A percentile compares a stretch with the other conserved stretches of the same genome.
These are phyloP conservation scores for Capitulum mitella DNA, from an alignment of 2,888 invertebrate genomes.

Conservation along the genomic window DNA sequence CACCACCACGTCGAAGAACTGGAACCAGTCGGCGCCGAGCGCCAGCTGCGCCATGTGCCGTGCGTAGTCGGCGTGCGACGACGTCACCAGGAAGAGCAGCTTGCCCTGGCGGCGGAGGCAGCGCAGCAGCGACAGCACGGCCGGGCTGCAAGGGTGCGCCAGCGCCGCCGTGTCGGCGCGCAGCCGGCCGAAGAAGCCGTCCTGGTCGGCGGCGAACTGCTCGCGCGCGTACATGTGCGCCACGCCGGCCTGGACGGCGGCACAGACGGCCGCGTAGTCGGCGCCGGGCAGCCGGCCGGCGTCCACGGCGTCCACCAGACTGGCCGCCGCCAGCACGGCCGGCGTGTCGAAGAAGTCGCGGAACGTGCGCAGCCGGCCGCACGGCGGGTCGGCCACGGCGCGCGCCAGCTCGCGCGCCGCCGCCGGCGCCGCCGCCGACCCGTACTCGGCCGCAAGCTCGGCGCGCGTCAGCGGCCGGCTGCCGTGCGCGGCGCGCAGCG, in stretches of 20 bases:
- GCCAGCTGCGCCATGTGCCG: slow-evolving; percentile 55
- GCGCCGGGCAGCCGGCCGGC: slow-evolving; percentile 45
- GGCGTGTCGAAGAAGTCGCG: slow-evolving; percentile 68
- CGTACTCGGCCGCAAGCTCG: slow-evolving; percentile 54
- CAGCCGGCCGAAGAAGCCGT: slow-evolving; percentile 53
- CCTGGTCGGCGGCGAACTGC: slow-evolving; percentile 44
- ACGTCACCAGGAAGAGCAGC: slow-evolving; percentile 60
- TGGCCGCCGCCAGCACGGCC: slow-evolving; percentile 57
- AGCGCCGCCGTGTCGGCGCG: slow-evolving; percentile 28
- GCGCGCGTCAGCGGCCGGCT: slow-evolving; percentile 47
- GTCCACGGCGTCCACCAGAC: slow-evolving; percentile 49
- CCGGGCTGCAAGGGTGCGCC: slow-evolving; percentile 45
- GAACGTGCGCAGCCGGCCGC: slow-evolving; percentile 50
- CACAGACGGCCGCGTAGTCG: slow-evolving; percentile 54
- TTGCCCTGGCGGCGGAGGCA: slow-evolving; percentile 51
- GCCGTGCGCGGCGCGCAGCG: slow-evolving; percentile 61
- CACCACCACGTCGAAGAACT: slow-evolving; percentile 57
- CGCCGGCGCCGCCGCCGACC: slow-evolving; percentile 39
- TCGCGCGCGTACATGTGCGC: slow-evolving; percentile 51
- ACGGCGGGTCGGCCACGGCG: slow-evolving; percentile 33
- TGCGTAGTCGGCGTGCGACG: slow-evolving; percentile 63
- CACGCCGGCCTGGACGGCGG: slow-evolving; percentile 56
- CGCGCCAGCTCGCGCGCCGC: slow-evolving; percentile 34
- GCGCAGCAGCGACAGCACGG: slow-evolving; percentile 51
- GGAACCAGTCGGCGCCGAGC: slow-evolving; percentile 58